Percentiles rank a stretch among this genome's conserved stretches.
Conservation (phyloP, 2,888 invertebrate species). For the Microdon myrmicae region DNA sequence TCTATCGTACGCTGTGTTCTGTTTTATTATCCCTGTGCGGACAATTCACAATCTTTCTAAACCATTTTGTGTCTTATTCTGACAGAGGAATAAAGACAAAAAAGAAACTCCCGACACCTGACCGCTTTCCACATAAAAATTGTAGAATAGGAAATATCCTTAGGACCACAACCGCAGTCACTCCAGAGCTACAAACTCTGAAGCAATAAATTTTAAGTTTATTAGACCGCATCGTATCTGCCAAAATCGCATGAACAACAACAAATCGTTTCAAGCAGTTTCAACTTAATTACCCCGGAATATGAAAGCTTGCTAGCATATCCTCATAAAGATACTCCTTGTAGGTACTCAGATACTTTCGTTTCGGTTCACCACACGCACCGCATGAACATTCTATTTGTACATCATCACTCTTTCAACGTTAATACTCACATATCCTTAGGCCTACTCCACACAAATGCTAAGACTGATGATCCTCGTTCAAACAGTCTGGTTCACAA, state of each 20-base stretch:
- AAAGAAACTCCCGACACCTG: too few species aligned
- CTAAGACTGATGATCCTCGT: slow-evolving; percentile 21
- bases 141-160: too few species aligned
- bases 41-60: too few species aligned
- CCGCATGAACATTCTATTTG: slow-evolving; percentile 23
- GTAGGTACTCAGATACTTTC: slow-evolving; percentile 19
- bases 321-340: slow-evolving; percentile 29
- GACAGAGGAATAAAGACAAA: too few species aligned
- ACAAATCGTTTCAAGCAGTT: slow-evolving; percentile 18
- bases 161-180: too few species aligned
- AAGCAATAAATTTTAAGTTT: neutral
- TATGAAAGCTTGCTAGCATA: slow-evolving; percentile 26
- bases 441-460: neutral
- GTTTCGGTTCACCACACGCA: slow-evolving; percentile 8
- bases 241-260: slow-evolving; percentile 18
- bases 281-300: slow-evolving; percentile 35
- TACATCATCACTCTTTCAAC: slow-evolving; percentile 1
- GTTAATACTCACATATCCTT: slow-evolving; percentile 23
- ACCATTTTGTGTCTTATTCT: too few species aligned
- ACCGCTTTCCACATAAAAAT: too few species aligned
- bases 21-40: too few species aligned
- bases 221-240: slow-evolving; percentile 13
- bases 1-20: too few species aligned
- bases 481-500: slow-evolving; percentile 32
- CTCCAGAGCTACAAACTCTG: too few species aligned